These are phyloP conservation scores for Pheosia gnoma DNA, from an alignment of 2,888 invertebrate species.

Conservation along the genomic window DNA sequence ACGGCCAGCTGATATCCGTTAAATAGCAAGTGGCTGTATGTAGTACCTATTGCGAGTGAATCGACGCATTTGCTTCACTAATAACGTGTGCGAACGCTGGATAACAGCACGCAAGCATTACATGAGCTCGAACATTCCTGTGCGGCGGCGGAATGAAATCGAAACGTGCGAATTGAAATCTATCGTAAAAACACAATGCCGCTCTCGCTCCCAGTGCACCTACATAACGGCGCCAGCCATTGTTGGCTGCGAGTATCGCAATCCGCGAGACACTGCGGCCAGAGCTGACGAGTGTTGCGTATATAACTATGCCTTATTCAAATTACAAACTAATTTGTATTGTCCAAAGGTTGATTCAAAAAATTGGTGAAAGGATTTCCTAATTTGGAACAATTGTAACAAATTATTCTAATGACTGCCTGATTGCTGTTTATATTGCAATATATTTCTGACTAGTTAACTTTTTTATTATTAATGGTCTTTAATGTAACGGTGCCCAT, in stretches of 20 bases:
- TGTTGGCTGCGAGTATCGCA: slow-evolving; percentile 17
- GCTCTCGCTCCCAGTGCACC: slow-evolving; percentile 19
- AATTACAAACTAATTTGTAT: background rate
- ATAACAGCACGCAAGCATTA: slow-evolving; percentile 43
- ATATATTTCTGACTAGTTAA: too few species aligned
- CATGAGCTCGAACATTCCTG: slow-evolving; percentile 39
- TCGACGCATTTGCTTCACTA: slow-evolving; percentile 34
- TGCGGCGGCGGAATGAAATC: slow-evolving; percentile 47
- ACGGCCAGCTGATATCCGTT: background rate
- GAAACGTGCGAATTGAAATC: slow-evolving; percentile 67
- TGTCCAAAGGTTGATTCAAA: slow-evolving; percentile 9
- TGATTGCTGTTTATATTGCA: too few species aligned
- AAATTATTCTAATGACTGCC: background rate
- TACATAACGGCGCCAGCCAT: background rate
- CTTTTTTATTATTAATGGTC: too few species aligned
- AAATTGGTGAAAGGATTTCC: background rate
- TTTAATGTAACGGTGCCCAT: too few species aligned
- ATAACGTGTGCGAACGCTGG: slow-evolving; percentile 25
- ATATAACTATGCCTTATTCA: background rate
- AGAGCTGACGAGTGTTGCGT: background rate
- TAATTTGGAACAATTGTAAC: background rate
- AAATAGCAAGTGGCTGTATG: background rate
- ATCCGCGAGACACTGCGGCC: slow-evolving; percentile 6
- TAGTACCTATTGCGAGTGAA: slow-evolving; percentile 8
- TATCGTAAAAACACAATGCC: slow-evolving; percentile 56